Percentiles rank a stretch among this genome's conserved stretches.
Evolutionary conservation across 2,113 vertebrate genomes (phyloP).

Genomic region (Alouatta palliata): DNA sequence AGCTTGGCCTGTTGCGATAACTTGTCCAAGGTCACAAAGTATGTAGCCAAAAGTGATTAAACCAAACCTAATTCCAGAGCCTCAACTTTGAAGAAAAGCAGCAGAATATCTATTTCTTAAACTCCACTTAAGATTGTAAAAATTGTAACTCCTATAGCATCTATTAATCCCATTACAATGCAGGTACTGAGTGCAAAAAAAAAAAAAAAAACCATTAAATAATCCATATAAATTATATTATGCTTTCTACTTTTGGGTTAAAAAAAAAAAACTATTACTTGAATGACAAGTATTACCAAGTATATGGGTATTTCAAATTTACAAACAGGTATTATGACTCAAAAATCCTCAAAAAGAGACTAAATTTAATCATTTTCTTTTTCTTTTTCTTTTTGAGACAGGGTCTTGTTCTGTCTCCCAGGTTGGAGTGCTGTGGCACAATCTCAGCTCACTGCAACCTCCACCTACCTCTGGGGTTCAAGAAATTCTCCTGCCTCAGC

Average conservation of each 20-base stretch:
- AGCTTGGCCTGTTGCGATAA: background rate
- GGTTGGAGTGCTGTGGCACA: too few relatives aligned
- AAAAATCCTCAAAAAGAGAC: background rate
- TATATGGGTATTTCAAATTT: background rate
- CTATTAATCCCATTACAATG: background rate
- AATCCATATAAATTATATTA: background rate
- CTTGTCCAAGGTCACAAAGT: background rate
- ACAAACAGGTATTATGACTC: conserved; percentile 12
- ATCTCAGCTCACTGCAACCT: too few relatives aligned
- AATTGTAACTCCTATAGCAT: background rate
- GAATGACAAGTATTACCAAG: conserved; percentile 34
- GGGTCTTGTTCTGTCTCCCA: too few relatives aligned
- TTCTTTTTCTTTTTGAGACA: too few relatives aligned
- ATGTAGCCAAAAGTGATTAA: conserved; percentile 34
- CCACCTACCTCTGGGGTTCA: too few relatives aligned
- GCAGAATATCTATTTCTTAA: background rate
- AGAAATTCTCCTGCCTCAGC: too few relatives aligned
- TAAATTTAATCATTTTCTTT: background rate
- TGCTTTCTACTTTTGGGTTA: conserved; percentile 14
- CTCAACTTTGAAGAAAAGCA: background rate
- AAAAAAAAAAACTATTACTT: background rate
- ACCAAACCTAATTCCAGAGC: conserved; percentile 28
- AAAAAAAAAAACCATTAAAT: background rate
- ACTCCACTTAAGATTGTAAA: conserved; percentile 17
- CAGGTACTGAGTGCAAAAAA: background rate